Conservation (phyloP, 2,888 invertebrate genomes). For the Busseola fusca region DNA sequence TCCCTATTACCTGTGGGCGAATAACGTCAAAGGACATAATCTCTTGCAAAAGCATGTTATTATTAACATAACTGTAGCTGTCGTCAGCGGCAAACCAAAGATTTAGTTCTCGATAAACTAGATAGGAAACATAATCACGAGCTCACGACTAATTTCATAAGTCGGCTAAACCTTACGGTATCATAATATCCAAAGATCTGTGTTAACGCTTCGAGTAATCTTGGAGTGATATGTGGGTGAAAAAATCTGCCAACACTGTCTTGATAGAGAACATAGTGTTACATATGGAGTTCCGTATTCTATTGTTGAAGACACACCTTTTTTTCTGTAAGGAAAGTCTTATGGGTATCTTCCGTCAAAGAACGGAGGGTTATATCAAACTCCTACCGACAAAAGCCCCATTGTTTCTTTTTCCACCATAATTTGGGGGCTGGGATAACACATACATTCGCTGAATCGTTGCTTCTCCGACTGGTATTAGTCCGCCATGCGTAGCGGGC, state of each 20-base stretch:
- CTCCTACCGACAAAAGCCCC: too few species aligned
- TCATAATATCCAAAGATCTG: conserved; percentile 39
- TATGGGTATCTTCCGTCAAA: too few species aligned
- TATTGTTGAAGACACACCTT: background rate
- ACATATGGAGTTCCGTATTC: conserved; percentile 17
- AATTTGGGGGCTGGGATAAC: too few species aligned
- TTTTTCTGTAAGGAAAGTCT: too few species aligned
- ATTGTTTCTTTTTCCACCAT: too few species aligned
- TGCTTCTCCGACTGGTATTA: too few species aligned
- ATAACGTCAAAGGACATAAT: background rate
- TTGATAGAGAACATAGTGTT: too few species aligned
- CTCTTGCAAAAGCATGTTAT: conserved; percentile 10
- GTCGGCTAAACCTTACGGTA: conserved; percentile 46
- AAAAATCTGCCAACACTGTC: conserved; percentile 4
- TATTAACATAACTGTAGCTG: conserved; percentile 10
- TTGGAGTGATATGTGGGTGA: conserved; percentile 16
- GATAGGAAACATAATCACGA: conserved; percentile 29
- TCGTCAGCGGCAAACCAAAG: conserved; percentile 6
- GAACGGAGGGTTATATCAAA: too few species aligned
- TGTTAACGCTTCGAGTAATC: conserved; percentile 36
- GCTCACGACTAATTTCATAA: conserved; percentile 45
- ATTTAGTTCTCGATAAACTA: conserved; percentile 17
- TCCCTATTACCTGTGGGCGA: background rate
- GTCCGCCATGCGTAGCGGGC: too few species aligned
- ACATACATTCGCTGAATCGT: too few species aligned